A percentile compares a stretch with the other conserved stretches of the same genome.
These are phyloP conservation scores for Polyergus mexicanus DNA, from an alignment of 1,140 invertebrate genomes.

Conservation along the genomic window DNA sequence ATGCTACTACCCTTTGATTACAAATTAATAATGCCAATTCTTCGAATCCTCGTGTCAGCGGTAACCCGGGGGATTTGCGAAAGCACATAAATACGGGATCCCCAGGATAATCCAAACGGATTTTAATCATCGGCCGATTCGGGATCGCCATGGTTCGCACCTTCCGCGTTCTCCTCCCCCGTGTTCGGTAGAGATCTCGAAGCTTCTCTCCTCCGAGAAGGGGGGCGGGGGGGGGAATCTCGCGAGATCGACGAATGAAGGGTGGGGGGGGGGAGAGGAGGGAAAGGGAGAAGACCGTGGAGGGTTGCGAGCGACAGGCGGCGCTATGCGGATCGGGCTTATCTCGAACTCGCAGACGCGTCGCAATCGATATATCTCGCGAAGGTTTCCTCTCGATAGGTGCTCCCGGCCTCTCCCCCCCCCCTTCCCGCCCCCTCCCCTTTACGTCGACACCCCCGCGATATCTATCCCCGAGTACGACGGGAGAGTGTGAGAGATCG, in stretches of 20 bases:
- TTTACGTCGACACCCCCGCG: constrained; percentile 42
- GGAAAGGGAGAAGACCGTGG: constrained; percentile 24
- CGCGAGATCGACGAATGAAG: no score
- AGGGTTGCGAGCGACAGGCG: constrained; percentile 70
- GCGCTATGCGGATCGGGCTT: constrained; percentile 80
- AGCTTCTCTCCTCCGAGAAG: constrained; percentile 42
- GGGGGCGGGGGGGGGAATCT: neutral
- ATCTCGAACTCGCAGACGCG: constrained; percentile 85
- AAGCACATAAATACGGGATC: constrained; percentile 2
- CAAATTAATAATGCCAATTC: neutral
- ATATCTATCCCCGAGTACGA: constrained; percentile 43
- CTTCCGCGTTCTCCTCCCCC: constrained; percentile 5
- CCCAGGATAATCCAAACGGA: constrained; percentile 62
- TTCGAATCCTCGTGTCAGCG: neutral
- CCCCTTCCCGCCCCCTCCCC: no score
- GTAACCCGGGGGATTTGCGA: neutral
- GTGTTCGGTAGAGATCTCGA: constrained; percentile 31
- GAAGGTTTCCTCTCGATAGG: constrained; percentile 77
- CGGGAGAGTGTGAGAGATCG: constrained; percentile 71
- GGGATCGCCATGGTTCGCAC: constrained; percentile 30
- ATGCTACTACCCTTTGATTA: no score
- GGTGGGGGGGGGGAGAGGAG: neutral
- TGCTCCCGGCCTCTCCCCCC: constrained; percentile 36
- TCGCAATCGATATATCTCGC: constrained; percentile 84
- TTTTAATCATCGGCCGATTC: constrained; percentile 69